Evolutionary conservation across 2,888 invertebrate genomes (phyloP).

Genomic region (Ditylenchus weischeri): DNA sequence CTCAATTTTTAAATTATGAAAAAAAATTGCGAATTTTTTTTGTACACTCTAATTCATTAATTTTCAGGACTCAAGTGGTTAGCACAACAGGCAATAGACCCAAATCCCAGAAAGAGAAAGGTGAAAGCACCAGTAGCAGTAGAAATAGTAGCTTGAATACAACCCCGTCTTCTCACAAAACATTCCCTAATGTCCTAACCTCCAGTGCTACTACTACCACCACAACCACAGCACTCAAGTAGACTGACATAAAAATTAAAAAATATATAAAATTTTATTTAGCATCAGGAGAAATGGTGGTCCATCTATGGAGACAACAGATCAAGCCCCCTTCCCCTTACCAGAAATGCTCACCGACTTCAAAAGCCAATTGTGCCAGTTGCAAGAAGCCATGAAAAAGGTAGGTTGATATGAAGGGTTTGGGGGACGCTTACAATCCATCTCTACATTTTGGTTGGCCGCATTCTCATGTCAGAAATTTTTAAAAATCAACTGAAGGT

Average conservation of each 20-base stretch:
- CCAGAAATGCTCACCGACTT: conserved; percentile 23
- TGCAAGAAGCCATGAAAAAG: conserved; percentile 20
- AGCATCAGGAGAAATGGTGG: neutral
- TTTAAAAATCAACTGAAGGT: too few species aligned
- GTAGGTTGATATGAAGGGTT: conserved; percentile 3
- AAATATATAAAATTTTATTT: too few species aligned
- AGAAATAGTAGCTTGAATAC: neutral
- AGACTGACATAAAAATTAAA: too few species aligned
- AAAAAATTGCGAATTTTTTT: too few species aligned
- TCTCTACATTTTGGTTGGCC: neutral
- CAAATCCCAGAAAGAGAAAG: neutral
- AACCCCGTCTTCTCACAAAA: neutral
- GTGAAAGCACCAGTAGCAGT: neutral
- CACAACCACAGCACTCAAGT: neutral
- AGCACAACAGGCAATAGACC: neutral
- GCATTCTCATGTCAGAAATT: too few species aligned
- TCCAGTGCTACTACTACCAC: neutral
- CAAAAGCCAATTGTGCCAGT: conserved; percentile 16
- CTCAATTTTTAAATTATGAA: too few species aligned
- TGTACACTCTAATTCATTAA: neutral
- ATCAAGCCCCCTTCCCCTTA: conserved; percentile 9
- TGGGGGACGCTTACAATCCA: neutral
- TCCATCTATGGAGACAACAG: neutral
- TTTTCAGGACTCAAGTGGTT: neutral
- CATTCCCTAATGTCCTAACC: neutral